A percentile compares a stretch with the other conserved stretches of the same genome.
phyloP scores from a whole-genome alignment of 2,888 invertebrate genomes.

The Agrochola lota region DNA sequence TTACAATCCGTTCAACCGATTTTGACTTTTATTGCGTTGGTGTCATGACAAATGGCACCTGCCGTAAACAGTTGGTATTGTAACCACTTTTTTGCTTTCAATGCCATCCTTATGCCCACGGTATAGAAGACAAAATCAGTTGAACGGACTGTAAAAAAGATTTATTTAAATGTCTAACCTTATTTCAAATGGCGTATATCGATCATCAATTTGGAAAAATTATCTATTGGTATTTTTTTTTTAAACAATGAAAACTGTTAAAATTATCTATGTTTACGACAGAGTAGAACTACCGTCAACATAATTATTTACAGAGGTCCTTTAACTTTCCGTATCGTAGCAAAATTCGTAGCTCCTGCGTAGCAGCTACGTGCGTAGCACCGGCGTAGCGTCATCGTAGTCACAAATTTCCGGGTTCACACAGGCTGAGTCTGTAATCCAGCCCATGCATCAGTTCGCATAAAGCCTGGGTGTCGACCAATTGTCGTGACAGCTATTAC shows the following conservation, averaged over 20 bases:
- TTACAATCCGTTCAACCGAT: too few relatives aligned
- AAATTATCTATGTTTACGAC: background rate
- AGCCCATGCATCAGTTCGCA: slow-evolving; percentile 38
- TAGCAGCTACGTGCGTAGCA: background rate
- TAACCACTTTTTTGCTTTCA: too few relatives aligned
- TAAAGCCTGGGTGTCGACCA: slow-evolving; percentile 42
- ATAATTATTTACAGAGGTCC: background rate
- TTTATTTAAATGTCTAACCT: too few relatives aligned
- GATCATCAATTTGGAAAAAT: background rate
- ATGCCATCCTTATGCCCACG: too few relatives aligned
- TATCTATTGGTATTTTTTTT: background rate
- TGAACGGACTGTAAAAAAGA: too few relatives aligned
- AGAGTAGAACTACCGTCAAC: background rate
- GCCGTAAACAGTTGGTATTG: too few relatives aligned
- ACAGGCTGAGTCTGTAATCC: slow-evolving; percentile 47
- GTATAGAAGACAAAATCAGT: too few relatives aligned
- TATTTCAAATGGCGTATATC: too few relatives aligned
- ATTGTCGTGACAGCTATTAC: slow-evolving; percentile 40
- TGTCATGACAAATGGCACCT: too few relatives aligned
- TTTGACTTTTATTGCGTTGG: too few relatives aligned
- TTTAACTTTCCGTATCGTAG: background rate
- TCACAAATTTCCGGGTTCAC: slow-evolving; percentile 19
- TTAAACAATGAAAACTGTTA: background rate
- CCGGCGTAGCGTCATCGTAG: slow-evolving; percentile 33
- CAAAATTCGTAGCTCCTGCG: slow-evolving; percentile 7